A percentile compares a stretch with the other conserved stretches of the same genome.
These are phyloP conservation scores for Hypolimnas misippus DNA, from an alignment of 2,888 invertebrate species.

Conservation along the genomic window DNA sequence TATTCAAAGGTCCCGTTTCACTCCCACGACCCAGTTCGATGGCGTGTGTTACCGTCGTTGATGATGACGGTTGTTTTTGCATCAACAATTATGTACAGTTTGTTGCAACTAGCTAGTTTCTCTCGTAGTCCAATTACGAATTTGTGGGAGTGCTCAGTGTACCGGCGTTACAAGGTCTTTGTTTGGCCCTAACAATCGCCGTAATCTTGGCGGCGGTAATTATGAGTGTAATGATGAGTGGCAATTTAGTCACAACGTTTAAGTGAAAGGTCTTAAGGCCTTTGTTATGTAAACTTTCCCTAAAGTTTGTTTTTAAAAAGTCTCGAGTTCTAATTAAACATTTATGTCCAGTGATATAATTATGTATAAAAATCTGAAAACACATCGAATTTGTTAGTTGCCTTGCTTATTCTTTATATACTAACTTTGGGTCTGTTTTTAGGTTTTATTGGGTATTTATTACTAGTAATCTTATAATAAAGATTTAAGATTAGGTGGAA, in stretches of 20 bases:
- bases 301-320: slow-evolving; percentile 12
- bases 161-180: slow-evolving; percentile 66
- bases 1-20: slow-evolving; percentile 77
- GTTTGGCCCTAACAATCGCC: slow-evolving; percentile 71
- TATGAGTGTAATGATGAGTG: slow-evolving; percentile 61
- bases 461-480: neutral
- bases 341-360: too few relatives aligned
- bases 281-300: slow-evolving; percentile 24
- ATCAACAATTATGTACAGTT: slow-evolving; percentile 80
- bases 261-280: slow-evolving; percentile 52
- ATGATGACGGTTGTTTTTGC: slow-evolving; percentile 79
- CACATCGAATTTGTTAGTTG: too few relatives aligned
- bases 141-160: slow-evolving; percentile 66
- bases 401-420: too few relatives aligned
- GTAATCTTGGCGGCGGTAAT: slow-evolving; percentile 57
- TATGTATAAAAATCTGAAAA: too few relatives aligned
- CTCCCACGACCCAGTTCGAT: slow-evolving; percentile 80
- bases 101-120: slow-evolving; percentile 64
- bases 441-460: neutral
- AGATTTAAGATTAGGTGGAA: too few relatives aligned
- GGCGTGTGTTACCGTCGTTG: slow-evolving; percentile 74
- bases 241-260: slow-evolving; percentile 57
- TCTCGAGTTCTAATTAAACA: neutral
- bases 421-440: too few relatives aligned
- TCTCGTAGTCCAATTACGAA: slow-evolving; percentile 76